Conservation (phyloP, 1,140 invertebrate species). For the Glomeris maerens region DNA sequence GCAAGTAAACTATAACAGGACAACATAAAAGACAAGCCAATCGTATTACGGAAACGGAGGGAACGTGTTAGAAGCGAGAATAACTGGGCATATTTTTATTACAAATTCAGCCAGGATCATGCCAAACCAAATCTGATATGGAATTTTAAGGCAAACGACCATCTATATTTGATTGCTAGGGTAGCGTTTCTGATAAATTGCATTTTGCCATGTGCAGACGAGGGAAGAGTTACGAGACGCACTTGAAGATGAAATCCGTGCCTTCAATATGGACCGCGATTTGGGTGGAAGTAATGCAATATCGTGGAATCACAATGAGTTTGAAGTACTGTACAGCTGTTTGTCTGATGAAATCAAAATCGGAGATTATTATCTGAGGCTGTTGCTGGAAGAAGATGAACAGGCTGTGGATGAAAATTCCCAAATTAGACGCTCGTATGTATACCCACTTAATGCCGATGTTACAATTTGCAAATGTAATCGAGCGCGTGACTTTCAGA, state of each 20-base stretch:
- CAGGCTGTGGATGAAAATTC: conserved; percentile 56
- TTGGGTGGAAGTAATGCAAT: conserved; percentile 54
- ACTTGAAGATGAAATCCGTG: conserved; percentile 83
- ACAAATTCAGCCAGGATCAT: conserved; percentile 89
- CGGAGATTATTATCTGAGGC: conserved; percentile 91
- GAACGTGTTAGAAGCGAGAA: conserved; percentile 80
- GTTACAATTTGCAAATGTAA: conserved; percentile 14
- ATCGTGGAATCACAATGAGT: conserved; percentile 97
- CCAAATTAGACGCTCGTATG: conserved; percentile 73
- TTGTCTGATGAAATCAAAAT: conserved; percentile 93
- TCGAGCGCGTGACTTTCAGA: conserved; percentile 34
- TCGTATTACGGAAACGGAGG: conserved; percentile 70
- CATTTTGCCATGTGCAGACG: conserved; percentile 43
- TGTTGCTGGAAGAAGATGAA: conserved; percentile 77
- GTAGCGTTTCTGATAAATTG: conserved; percentile 8
- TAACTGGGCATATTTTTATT: conserved; percentile 91
- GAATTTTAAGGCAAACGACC: conserved; percentile 72
- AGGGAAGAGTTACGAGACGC: conserved; percentile 84
- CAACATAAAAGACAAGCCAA: conserved; percentile 51
- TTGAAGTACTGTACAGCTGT: conserved; percentile 85
- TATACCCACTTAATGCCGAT: conserved; percentile 17
- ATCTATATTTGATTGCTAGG: conserved; percentile 6
- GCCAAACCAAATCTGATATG: conserved; percentile 92
- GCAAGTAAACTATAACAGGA: conserved; percentile 22
- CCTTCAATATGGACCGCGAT: conserved; percentile 80